A percentile compares a stretch with the other conserved stretches of the same genome.
Conservation (phyloP, 2,113 vertebrate species). For the Ondatra zibethicus region DNA sequence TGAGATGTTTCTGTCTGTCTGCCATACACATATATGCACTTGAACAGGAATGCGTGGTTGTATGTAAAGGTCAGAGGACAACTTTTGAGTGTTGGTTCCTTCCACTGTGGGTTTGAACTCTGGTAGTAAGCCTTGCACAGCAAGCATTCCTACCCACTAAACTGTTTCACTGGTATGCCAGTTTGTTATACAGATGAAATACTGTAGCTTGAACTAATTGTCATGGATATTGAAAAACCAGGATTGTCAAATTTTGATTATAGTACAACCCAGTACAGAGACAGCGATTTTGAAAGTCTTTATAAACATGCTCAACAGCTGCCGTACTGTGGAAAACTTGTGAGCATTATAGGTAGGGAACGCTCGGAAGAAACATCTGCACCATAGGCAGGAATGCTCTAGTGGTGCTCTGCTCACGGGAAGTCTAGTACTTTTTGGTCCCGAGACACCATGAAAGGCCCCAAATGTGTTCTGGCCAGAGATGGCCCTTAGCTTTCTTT, state of each 20-base stretch:
- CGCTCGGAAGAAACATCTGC: not conserved
- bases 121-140: not conserved
- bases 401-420: not conserved
- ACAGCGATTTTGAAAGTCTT: not conserved
- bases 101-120: not conserved
- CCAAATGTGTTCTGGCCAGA: not conserved
- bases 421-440: not conserved
- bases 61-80: not conserved
- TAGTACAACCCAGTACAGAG: not conserved
- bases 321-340: not conserved
- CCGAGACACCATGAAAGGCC: not conserved
- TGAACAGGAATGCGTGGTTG: no score
- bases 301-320: not conserved
- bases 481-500: not conserved
- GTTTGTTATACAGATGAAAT: not conserved
- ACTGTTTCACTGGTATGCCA: not conserved
- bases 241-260: slow-evolving; percentile 18
- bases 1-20: not conserved
- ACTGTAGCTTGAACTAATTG: not conserved
- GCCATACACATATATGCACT: not conserved
- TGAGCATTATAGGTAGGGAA: not conserved
- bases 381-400: not conserved
- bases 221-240: not conserved
- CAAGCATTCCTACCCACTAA: not conserved
- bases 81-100: not conserved